Base-by-base conservation (phyloP, 2,888 invertebrate species). In the Amphimallon solstitiale region DNA sequence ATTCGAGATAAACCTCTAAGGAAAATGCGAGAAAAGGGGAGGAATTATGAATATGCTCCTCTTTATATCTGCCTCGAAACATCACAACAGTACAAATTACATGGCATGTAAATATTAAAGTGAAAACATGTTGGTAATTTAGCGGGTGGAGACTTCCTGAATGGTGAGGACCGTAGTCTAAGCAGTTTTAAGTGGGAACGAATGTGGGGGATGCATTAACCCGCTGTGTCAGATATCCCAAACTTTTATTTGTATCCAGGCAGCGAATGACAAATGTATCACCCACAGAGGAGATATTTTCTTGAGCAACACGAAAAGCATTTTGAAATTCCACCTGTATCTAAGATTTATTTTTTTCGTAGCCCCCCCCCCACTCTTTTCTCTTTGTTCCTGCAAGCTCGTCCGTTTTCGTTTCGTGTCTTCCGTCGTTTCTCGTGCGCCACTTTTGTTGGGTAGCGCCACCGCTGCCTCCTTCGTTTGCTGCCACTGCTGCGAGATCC, bases 271-370 rank as follows among this genome's bases (percentile, higher is more conserved):
- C 56, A 59, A 59, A 59, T 59, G 56, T 59, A 59, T 59, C 56
- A 59, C 56, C 56, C 56, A 59, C 56, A 29, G 43, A 59, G 56
- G 56, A 59, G 56, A 59, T 59, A 59, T 59, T 59, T 59, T 45
- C 56, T 59, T 59, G 43, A 59, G 43, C 56, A 59, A 59, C 56
- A 59, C 56, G 56, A 34, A 59, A 59, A 59, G 56, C 56, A 59
- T 59, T 59, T 59, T 59, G 56, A 59, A 45, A 59, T 59, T 59
- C 56, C 56, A 59, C 56, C 56, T 59, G 56, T 59, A 59, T 45
- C 56, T 59, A 59, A 59, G 56, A 59, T 59, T 59, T 59, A 59
- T 59, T 59, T 59, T 59, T 59, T 56, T 43, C 29, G 23, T 43
- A 23, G 45, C 29, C 40, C 23, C 7, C 17, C 15, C 43, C 34